These are phyloP conservation scores for Rhea americana DNA, from an alignment of 2,113 vertebrate species.

Conservation along the genomic window DNA sequence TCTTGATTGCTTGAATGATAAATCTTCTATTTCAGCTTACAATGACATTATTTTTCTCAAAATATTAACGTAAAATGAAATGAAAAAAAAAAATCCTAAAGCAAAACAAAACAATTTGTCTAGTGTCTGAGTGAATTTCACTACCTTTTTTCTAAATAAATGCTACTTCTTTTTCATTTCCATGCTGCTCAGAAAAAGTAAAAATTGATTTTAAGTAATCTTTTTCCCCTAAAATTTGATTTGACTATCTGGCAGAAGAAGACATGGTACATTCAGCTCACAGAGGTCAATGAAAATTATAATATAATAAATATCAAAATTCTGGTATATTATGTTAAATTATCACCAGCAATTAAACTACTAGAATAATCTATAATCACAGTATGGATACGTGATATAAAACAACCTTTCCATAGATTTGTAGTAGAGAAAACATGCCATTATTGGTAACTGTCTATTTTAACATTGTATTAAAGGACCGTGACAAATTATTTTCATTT, in stretches of 20 bases:
- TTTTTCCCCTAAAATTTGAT: neutral
- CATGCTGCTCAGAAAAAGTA: neutral
- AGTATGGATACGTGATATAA: neutral
- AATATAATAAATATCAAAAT: neutral
- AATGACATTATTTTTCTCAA: neutral
- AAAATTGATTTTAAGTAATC: neutral
- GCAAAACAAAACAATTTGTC: neutral
- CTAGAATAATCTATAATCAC: neutral
- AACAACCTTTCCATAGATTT: neutral
- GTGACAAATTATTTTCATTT: neutral
- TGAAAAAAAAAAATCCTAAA: neutral
- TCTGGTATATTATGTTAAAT: neutral
- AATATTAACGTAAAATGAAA: neutral
- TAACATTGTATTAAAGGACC: neutral
- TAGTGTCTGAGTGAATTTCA: neutral
- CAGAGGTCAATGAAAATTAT: neutral
- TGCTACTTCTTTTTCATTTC: neutral
- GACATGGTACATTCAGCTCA: rapidly evolving
- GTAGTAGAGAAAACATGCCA: neutral
- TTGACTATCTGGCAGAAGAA: neutral
- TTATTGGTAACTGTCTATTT: neutral
- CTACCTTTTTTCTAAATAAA: neutral
- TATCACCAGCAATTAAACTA: neutral
- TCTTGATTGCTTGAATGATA: neutral
- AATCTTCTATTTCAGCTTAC: neutral